Conservation (phyloP, 2,113 vertebrate species). For the Steatornis caripensis region DNA sequence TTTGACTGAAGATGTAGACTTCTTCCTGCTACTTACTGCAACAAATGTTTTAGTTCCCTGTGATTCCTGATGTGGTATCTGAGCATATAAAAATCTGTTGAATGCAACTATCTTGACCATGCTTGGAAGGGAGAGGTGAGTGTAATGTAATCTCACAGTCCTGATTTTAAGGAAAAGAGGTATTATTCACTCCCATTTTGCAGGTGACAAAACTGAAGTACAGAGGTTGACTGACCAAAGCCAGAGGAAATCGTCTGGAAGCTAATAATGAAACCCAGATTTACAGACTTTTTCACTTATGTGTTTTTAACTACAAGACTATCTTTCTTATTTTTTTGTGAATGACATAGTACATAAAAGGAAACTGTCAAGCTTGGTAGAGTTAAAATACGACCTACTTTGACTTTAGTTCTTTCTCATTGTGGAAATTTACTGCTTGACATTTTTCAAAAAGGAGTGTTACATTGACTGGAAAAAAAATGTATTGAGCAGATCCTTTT, state of each 20-base stretch:
- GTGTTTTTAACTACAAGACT: slow-evolving; percentile 13
- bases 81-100: background rate
- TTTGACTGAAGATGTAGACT: background rate
- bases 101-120: background rate
- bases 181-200: background rate
- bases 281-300: background rate
- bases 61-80: background rate
- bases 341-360: background rate
- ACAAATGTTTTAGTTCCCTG: background rate
- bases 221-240: background rate
- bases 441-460: background rate
- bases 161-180: background rate
- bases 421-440: background rate
- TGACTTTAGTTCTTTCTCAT: background rate
- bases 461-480: background rate
- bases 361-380: background rate
- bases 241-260: slow-evolving; percentile 6
- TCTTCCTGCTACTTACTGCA: background rate
- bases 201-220: background rate
- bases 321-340: background rate
- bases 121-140: background rate
- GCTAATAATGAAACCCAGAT: slow-evolving; percentile 7
- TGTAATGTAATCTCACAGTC: background rate
- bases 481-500: background rate
- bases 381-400: slow-evolving; percentile 19